phyloP scores from a whole-genome alignment of 2,113 vertebrate genomes.

The Taurulus bubalis region DNA sequence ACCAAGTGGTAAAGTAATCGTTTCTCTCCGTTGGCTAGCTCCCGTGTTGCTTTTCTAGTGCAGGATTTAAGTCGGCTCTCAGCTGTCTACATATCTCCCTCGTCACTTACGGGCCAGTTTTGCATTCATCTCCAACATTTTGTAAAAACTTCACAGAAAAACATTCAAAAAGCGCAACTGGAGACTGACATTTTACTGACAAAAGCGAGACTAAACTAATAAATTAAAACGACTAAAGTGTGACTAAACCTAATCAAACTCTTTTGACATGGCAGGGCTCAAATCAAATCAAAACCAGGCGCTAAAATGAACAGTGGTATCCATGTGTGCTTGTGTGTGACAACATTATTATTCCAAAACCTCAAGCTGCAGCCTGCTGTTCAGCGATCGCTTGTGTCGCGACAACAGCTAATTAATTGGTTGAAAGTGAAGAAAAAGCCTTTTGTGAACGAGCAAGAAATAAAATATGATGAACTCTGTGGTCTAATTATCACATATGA shows the following conservation, averaged over 20 bases:
- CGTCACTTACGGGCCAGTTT: background rate
- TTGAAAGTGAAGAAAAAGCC: slow-evolving; percentile 1
- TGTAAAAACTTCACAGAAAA: background rate
- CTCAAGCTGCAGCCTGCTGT: background rate
- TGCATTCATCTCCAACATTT: background rate
- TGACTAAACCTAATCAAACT: background rate
- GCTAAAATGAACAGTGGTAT: background rate
- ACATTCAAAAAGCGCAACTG: background rate
- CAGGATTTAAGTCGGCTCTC: background rate
- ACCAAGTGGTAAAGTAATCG: too few species aligned
- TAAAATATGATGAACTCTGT: slow-evolving; percentile 17
- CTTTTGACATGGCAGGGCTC: background rate
- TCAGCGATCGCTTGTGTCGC: background rate
- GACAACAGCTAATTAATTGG: background rate
- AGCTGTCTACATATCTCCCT: background rate
- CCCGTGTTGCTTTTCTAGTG: too few species aligned
- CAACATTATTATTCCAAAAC: background rate
- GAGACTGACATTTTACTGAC: background rate
- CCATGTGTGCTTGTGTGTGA: slow-evolving; percentile 1
- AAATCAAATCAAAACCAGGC: background rate
- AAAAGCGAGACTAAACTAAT: background rate
- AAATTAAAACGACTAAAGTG: background rate
- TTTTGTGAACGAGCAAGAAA: background rate
- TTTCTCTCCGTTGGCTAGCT: too few species aligned
- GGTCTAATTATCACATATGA: slow-evolving; percentile 19